Evolutionary conservation across 2,888 invertebrate species (phyloP), one percentile per base, ranked within the genome.

Genomic region (Neoitamus cyanurus): DNA sequence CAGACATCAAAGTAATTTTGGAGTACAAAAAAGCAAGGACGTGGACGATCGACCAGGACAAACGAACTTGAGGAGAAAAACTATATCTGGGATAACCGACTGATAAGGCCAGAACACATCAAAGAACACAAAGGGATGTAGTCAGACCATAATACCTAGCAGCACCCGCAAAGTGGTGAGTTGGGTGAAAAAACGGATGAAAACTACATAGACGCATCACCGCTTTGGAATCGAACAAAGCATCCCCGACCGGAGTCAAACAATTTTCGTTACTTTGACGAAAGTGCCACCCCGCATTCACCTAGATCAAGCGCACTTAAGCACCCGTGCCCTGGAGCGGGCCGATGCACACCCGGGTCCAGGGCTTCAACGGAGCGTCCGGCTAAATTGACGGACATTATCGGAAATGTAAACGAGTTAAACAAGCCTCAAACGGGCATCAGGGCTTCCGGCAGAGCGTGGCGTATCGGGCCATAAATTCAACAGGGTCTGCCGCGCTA

Each of bases 401-500:
- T 82, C 82, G 82, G 69, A 82, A 82, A 82, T 82, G 82, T 82
- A 82, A 82, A 82, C 82, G 82, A 82, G 68, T 82, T 82, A 28
- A 82, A 82, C 82, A 82, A 82, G 82, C 82, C 82, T 82, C 82
- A 82, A 82, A 82, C 82, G 68, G 82, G 82, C 69, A 68, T 34
- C 69, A 68, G 31, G 25, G 82, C 68, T 69, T 82, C 37, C 82
- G 69, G 82, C 36, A 69, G 69, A 68, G 15, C 68, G 82, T 69
- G 69, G 69, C 69, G 69, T 82, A 69, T 82, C 82, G 82, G 82
- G 82, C 82, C 36, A 69, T 82, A 82, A 82, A 82, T 82, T 82
- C 82, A 82, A 82, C 82, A 82, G 82, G 82, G 37, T 34, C 69
- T 37, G 28, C 36, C 78, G 31, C 69, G 82, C 69, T 82, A 82